Evolutionary conservation across 2,113 vertebrate genomes (phyloP), one percentile per base, ranked within the genome.

Genomic region (Alligator sinensis): DNA sequence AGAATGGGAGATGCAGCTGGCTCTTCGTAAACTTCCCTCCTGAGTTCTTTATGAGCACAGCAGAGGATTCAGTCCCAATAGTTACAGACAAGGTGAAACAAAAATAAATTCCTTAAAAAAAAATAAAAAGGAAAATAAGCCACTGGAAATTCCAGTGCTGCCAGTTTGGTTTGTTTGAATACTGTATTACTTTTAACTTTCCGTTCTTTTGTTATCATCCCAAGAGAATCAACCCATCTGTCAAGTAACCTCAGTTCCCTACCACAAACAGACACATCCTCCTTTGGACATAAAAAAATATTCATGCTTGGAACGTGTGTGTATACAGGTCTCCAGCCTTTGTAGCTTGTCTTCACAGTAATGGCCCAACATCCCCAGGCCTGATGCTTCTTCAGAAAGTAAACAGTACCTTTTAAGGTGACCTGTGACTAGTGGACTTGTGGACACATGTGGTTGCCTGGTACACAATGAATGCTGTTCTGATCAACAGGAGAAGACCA

Each of bases 381-480:
- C 62, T 92, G 92, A 82, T n/a, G 34, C 86, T 59, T 94, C 55
- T n/a, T 93, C 75, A 88, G 80, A 90, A 10, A 72, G 74, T 89
- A 91, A 88, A 16, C 72, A 94, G 8, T 95, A 82, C 62, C 61
- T 96, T 92, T 93, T 87, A 72, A 83, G 12, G 7, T 95, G 92
- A 88, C 80, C 88, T 96, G 94, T 96, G 77, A 84, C 86, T 94
- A 75, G 72, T 88, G 82, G 90, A 88, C 80, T 95, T 88, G 63
- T 89, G 91, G 80, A 91, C 55, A 77, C 78, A n/a, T 62, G 77
- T 92, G 85, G 78, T 86, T 94, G 64, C 64, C 77, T 93, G 47
- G 74, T 83, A 10, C 79, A 47, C 87, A 80, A 80, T 66, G 61
- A 88, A 77, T 86, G 64, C 78, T 92, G 64, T 47, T 94, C 75